Conservation (phyloP, 2,113 vertebrate genomes). For the Chionomys nivalis region DNA sequence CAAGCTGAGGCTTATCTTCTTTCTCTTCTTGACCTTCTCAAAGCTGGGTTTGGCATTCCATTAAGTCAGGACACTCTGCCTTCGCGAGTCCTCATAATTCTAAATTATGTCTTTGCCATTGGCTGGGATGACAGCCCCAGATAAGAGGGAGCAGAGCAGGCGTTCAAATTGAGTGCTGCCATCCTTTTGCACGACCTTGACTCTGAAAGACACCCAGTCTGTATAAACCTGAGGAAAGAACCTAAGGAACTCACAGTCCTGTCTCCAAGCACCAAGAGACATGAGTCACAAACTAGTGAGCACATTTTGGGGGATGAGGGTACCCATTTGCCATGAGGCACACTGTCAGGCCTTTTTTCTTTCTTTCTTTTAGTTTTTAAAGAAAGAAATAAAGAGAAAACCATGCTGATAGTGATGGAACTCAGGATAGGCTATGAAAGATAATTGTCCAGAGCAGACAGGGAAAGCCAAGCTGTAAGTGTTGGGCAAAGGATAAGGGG, state of each 20-base stretch:
- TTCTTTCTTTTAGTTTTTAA: neutral
- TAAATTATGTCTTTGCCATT: conserved; percentile 10
- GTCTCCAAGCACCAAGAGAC: neutral
- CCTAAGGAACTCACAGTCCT: neutral
- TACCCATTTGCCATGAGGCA: neutral
- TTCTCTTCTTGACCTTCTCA: conserved; percentile 27
- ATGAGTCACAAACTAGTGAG: neutral
- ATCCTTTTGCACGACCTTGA: conserved; percentile 8
- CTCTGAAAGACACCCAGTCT: neutral
- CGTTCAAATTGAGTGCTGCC: neutral
- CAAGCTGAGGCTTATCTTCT: neutral
- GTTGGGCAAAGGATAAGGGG: neutral
- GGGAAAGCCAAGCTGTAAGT: neutral
- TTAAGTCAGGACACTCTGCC: conserved; percentile 6
- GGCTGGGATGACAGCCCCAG: conserved; percentile 1
- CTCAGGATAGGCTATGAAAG: neutral
- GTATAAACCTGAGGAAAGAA: neutral
- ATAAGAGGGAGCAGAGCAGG: neutral
- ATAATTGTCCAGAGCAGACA: neutral
- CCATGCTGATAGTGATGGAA: neutral
- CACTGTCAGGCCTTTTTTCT: neutral
- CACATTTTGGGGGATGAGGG: neutral
- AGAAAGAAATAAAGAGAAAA: neutral
- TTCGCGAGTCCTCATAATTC: conserved; percentile 49
- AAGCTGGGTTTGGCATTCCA: neutral